phyloP scores from a whole-genome alignment of 2,113 vertebrate genomes.

The Naja naja region DNA sequence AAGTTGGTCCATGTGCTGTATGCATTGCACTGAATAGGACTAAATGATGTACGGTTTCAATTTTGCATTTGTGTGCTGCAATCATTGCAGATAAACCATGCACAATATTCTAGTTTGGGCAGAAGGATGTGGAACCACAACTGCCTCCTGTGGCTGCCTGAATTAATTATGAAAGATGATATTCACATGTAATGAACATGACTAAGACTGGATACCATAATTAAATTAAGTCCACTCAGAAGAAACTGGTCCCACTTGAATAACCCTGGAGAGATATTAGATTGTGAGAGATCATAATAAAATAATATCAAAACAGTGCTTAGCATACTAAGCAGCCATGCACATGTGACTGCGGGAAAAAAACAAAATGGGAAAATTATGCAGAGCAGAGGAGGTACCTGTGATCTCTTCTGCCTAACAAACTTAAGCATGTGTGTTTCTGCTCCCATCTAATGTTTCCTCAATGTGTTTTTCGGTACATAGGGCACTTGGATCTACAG shows the following conservation, averaged over 20 bases:
- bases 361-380: neutral
- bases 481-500: neutral
- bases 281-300: slow-evolving; percentile 13
- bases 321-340: slow-evolving; percentile 10
- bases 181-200: slow-evolving; percentile 3
- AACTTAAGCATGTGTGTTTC: neutral
- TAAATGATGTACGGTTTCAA: neutral
- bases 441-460: neutral
- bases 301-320: slow-evolving; percentile 16
- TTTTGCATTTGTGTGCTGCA: neutral
- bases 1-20: neutral
- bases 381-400: neutral
- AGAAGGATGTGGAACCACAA: neutral
- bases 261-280: slow-evolving; percentile 1
- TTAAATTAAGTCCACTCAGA: slow-evolving; percentile 24
- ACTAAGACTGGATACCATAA: neutral
- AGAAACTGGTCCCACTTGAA: slow-evolving; percentile 20
- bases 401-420: neutral
- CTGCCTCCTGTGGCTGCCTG: neutral
- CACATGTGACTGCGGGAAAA: neutral
- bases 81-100: neutral
- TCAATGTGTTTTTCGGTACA: neutral
- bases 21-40: neutral
- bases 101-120: neutral
- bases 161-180: slow-evolving; percentile 8